Evolutionary conservation across 2,888 invertebrate species (phyloP), one percentile per base, ranked within the genome.

Genomic region (Oscheius sp.): DNA sequence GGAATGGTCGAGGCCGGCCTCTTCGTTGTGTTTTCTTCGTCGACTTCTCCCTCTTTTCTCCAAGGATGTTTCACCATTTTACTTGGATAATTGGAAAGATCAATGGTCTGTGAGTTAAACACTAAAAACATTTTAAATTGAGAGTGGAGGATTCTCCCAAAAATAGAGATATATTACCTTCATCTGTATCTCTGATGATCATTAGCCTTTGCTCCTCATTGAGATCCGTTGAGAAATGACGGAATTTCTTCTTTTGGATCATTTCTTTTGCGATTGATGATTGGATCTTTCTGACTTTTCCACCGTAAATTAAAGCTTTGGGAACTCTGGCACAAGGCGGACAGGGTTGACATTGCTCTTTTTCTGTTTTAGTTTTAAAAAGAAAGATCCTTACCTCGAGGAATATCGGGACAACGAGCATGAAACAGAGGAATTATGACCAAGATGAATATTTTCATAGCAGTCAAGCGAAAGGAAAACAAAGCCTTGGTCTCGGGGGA

Each of bases 181-280:
- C 52, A 27, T 52, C 52, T n/a, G 52, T 52, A 3, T 52, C 52
- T 3, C 52, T n/a, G n/a, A 25, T 52, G 27, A 52, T 29, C 12
- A 29, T 27, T 12, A 52, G 25, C 52, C 52, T 23, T 12, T 52
- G 8, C 6, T 34, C 42, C 17, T 42, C 17, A n/a, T 42, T 15
- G 37, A 34, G 12, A 42, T 4, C 12, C 3, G 15, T 17, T 12
- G 42, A 17, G 42, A 42, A 42, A 42, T 3, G 3, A 42, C 42
- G n/a, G n/a, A 42, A n/a, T 12, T 42, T 42, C 42, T 42, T 42
- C 42, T 42, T 42, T 42, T n/a, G 12, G 17, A 17, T 4, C 15
- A 42, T n/a, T n/a, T 12, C 4, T 42, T 42, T 34, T 34, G 37
- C 8, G 12, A 34, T 8, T 10, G 15, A 37, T 37, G 37, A 8